A percentile compares a stretch with the other conserved stretches of the same genome.
These are phyloP conservation scores for Oreochromis niloticus DNA, from an alignment of 2,113 vertebrate genomes.

Conservation along the genomic window DNA sequence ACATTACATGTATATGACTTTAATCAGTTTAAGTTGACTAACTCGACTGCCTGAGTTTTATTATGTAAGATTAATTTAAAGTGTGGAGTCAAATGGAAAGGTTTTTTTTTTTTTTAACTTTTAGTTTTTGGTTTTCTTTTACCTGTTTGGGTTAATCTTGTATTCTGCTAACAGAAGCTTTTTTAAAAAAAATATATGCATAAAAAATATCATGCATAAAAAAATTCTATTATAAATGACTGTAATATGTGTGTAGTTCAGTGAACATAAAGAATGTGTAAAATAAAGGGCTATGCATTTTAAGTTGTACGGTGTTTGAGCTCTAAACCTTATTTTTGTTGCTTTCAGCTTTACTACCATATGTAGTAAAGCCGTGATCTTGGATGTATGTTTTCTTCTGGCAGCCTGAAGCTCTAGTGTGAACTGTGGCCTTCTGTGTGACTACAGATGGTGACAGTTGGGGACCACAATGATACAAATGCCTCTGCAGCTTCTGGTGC, in stretches of 20 bases:
- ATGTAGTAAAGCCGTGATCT: neutral
- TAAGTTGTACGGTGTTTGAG: rapidly evolving
- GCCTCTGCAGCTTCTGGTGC: neutral
- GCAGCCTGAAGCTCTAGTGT: neutral
- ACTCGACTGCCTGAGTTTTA: neutral
- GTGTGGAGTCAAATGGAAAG: neutral
- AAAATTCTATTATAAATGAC: neutral
- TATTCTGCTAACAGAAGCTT: neutral
- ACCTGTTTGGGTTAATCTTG: neutral
- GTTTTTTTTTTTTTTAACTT: neutral
- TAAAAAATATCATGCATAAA: neutral
- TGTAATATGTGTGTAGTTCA: neutral
- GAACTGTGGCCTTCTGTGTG: neutral
- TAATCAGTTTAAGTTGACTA: neutral
- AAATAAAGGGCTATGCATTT: neutral
- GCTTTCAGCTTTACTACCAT: neutral
- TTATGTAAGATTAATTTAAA: neutral
- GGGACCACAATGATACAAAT: neutral
- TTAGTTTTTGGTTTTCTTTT: neutral
- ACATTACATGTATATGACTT: neutral
- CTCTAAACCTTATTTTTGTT: neutral
- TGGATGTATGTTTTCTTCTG: neutral
- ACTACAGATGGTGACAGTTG: neutral
- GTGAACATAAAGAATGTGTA: neutral
- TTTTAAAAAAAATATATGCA: neutral